These are phyloP conservation scores for Pluvianellus socialis DNA, from an alignment of 2,113 vertebrate genomes.

Conservation along the genomic window DNA sequence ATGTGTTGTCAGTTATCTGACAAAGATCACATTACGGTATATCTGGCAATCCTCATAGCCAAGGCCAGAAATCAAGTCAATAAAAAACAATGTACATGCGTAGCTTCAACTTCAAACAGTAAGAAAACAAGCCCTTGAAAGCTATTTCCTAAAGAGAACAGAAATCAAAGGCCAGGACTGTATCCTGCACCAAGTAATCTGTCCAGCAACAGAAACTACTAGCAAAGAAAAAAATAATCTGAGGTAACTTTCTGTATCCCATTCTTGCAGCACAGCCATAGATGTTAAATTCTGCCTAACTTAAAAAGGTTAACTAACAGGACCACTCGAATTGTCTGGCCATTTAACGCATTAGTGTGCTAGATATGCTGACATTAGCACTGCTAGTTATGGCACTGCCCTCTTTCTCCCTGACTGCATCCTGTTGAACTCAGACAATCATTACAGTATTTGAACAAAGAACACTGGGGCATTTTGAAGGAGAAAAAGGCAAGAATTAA, in stretches of 20 bases:
- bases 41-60: background rate
- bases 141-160: slow-evolving; percentile 8
- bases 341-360: background rate
- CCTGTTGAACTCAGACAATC: background rate
- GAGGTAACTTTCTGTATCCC: background rate
- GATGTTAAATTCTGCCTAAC: slow-evolving; percentile 8
- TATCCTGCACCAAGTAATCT: slow-evolving; percentile 36
- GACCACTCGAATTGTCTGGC: slow-evolving; percentile 28
- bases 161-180: background rate
- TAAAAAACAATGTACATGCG: background rate
- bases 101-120: background rate
- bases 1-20: background rate
- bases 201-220: slow-evolving; percentile 29
- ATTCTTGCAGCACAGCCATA: background rate
- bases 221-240: background rate
- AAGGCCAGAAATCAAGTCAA: background rate
- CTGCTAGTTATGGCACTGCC: background rate
- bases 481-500: background rate
- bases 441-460: background rate
- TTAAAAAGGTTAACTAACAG: slow-evolving; percentile 27
- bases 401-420: background rate
- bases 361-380: background rate
- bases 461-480: background rate
- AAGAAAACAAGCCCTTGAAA: slow-evolving; percentile 40
- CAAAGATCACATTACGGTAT: background rate